A percentile compares a stretch with the other conserved stretches of the same genome.
Evolutionary conservation across 2,113 vertebrate genomes (phyloP).

Genomic region (Eleginops maclovinus): DNA sequence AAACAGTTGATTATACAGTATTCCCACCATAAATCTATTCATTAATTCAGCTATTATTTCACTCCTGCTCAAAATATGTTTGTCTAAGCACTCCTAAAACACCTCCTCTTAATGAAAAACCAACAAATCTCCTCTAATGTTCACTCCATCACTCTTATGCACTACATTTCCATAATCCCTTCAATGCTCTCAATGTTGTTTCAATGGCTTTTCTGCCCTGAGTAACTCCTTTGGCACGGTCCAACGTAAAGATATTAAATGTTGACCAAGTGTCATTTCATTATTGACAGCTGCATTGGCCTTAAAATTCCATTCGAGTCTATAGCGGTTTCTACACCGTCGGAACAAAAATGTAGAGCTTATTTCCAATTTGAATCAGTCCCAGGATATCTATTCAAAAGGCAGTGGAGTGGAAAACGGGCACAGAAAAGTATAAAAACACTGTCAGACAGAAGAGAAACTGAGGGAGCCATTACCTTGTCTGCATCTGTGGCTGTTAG

Average conservation of each 20-base stretch:
- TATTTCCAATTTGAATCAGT: conserved; percentile 53
- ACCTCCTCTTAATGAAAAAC: too few species aligned
- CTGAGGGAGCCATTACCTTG: conserved; percentile 86
- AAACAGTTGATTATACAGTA: background rate
- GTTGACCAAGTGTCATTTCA: conserved; percentile 23
- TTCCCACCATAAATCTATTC: background rate
- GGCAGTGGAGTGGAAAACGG: conserved; percentile 61
- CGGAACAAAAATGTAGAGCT: conserved; percentile 36
- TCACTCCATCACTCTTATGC: background rate
- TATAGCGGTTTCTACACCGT: conserved; percentile 30
- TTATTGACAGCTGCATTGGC: conserved; percentile 32
- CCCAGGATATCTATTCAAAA: conserved; percentile 44
- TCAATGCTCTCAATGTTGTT: conserved; percentile 4
- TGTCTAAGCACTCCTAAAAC: too few species aligned
- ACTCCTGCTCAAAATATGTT: too few species aligned
- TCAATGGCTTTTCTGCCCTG: background rate
- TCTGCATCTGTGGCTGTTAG: conserved; percentile 96
- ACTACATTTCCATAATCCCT: conserved; percentile 8
- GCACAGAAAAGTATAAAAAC: conserved; percentile 51
- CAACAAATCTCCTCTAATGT: too few species aligned
- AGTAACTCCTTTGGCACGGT: conserved; percentile 15
- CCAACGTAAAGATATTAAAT: conserved; percentile 28
- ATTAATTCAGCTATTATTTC: background rate
- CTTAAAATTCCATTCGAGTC: conserved; percentile 20
- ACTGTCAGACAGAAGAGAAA: conserved; percentile 50